These are phyloP conservation scores for Drosophila obscura DNA, from an alignment of 1,140 invertebrate genomes.

Conservation along the genomic window DNA sequence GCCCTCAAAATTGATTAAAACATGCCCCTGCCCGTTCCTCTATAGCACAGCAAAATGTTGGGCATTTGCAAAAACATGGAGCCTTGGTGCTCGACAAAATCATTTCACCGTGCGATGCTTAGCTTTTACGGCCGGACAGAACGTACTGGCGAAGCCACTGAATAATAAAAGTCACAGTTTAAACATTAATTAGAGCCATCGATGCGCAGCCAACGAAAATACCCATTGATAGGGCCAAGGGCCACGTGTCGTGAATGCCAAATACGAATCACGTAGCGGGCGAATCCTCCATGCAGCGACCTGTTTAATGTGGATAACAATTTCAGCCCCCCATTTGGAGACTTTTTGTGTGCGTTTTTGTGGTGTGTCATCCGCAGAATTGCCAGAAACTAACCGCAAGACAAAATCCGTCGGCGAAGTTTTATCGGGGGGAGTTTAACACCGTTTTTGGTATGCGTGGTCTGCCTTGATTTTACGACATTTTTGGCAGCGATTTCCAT, in stretches of 20 bases:
- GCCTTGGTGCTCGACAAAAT: constrained; percentile 1
- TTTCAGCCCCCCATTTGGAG: constrained; percentile 10
- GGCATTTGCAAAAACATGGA: not conserved
- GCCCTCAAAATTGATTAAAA: too few relatives aligned
- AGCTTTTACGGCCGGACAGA: constrained; percentile 46
- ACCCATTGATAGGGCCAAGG: constrained; percentile 43
- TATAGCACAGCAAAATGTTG: not conserved
- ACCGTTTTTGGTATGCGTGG: constrained; percentile 65
- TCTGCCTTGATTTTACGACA: constrained; percentile 73
- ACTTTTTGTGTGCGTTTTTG: constrained; percentile 17
- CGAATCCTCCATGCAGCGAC: constrained; percentile 46
- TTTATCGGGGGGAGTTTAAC: constrained; percentile 58
- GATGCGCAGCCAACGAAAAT: constrained; percentile 58
- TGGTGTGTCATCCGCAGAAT: constrained; percentile 39
- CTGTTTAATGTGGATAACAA: constrained; percentile 52
- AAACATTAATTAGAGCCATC: constrained; percentile 76
- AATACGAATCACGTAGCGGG: constrained; percentile 61
- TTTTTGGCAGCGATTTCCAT: constrained; percentile 55
- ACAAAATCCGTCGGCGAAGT: constrained; percentile 55
- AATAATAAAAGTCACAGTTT: constrained; percentile 73
- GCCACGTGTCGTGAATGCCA: constrained; percentile 53
- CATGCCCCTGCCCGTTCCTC: too few relatives aligned
- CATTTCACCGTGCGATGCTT: constrained; percentile 42
- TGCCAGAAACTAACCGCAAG: constrained; percentile 66
- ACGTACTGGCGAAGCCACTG: constrained; percentile 27